A percentile compares a stretch with the other conserved stretches of the same genome.
These are phyloP conservation scores for Glaucidium brasilianum DNA, from an alignment of 2,113 vertebrate species.

Conservation along the genomic window DNA sequence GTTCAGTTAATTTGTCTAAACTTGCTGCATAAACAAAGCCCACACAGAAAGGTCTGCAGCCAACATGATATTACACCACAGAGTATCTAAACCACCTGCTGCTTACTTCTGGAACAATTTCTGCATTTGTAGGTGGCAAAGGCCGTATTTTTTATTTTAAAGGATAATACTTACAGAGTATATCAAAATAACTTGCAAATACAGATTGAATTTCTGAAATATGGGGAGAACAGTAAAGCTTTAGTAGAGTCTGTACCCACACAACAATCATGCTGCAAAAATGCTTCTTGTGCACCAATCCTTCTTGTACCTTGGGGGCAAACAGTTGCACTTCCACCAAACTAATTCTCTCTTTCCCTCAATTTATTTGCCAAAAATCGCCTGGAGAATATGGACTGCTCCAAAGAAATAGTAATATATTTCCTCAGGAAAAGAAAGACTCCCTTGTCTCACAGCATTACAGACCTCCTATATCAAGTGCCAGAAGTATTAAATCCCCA, in stretches of 20 bases:
- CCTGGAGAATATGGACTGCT: background rate
- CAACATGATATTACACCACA: background rate
- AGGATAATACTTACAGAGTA: background rate
- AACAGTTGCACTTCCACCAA: background rate
- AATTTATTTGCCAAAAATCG: background rate
- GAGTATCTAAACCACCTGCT: background rate
- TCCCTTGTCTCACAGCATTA: background rate
- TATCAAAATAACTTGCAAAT: background rate
- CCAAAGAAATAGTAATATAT: background rate
- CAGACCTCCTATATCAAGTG: background rate
- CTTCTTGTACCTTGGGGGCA: background rate
- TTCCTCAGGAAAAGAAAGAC: background rate
- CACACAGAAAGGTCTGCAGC: conserved; percentile 18
- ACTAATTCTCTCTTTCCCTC: background rate
- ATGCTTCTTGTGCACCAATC: background rate
- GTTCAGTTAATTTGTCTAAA: conserved; percentile 26
- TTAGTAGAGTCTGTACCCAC: background rate
- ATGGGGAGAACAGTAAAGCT: background rate
- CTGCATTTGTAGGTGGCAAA: background rate
- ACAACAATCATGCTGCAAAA: background rate
- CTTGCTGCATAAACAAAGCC: conserved; percentile 16
- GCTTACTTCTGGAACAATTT: background rate
- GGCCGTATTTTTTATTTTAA: background rate
- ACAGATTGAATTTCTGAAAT: background rate
- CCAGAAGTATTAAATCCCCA: background rate